phyloP scores from a whole-genome alignment of 2,888 invertebrate genomes.

The Hyposoter dolosus region DNA sequence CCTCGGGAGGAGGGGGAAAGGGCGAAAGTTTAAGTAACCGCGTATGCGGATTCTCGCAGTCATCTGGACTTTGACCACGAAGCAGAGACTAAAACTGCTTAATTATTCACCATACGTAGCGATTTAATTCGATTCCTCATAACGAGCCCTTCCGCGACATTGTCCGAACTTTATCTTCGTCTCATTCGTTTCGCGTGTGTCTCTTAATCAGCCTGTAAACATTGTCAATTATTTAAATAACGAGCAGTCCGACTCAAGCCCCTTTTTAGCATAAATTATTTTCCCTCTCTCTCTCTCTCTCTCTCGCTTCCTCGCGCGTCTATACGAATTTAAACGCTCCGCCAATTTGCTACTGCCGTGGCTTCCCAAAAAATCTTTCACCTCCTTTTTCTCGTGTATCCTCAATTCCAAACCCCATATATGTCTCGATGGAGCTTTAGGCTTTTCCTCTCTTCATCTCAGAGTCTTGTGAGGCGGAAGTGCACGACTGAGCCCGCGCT shows the following conservation, averaged over 20 bases:
- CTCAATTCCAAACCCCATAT: slow-evolving; percentile 53
- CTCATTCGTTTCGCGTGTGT: slow-evolving; percentile 32
- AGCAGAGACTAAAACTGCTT: slow-evolving; percentile 73
- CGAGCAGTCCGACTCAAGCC: slow-evolving; percentile 62
- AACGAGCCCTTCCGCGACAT: slow-evolving; percentile 55
- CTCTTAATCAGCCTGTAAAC: slow-evolving; percentile 77
- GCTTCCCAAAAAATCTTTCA: slow-evolving; percentile 43
- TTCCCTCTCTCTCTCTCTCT: slow-evolving; percentile 15
- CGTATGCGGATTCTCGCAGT: slow-evolving; percentile 20
- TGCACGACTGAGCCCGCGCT: slow-evolving; percentile 78
- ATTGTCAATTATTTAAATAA: slow-evolving; percentile 84
- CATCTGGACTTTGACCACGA: neutral
- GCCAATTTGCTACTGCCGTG: neutral
- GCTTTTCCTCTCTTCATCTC: slow-evolving; percentile 37
- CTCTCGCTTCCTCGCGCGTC: slow-evolving; percentile 5
- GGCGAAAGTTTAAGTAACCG: slow-evolving; percentile 52
- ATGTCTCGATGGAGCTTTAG: slow-evolving; percentile 26
- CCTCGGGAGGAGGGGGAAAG: neutral
- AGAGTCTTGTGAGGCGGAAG: slow-evolving; percentile 78
- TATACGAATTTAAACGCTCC: slow-evolving; percentile 14
- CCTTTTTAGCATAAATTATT: slow-evolving; percentile 68
- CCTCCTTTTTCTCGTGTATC: slow-evolving; percentile 45
- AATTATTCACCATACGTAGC: slow-evolving; percentile 84
- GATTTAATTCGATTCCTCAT: slow-evolving; percentile 80
- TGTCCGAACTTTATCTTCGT: slow-evolving; percentile 53